A percentile compares a stretch with the other conserved stretches of the same genome.
Evolutionary conservation across 2,113 vertebrate species (phyloP).

Genomic region (Cervus canadensis): DNA sequence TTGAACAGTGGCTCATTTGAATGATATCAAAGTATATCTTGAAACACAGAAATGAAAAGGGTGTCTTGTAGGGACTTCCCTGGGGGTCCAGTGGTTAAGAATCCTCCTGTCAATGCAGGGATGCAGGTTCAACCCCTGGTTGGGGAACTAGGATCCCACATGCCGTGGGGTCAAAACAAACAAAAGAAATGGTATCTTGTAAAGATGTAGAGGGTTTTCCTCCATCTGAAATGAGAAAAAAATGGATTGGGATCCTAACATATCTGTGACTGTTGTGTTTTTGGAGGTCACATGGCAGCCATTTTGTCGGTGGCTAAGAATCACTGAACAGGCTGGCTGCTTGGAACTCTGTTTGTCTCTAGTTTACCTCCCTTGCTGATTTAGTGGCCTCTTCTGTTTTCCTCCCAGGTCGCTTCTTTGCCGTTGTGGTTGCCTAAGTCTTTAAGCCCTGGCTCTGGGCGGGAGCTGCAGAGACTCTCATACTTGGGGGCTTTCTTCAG

Average conservation of each 20-base stretch:
- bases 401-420: slow-evolving; percentile 87
- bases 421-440: slow-evolving; percentile 95
- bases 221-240: background rate
- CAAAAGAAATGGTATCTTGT: background rate
- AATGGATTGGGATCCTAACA: rapidly evolving
- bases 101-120: background rate
- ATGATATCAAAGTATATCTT: background rate
- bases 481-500: slow-evolving; percentile 95
- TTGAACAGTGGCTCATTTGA: background rate
- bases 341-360: rapidly evolving
- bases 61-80: background rate
- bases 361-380: rapidly evolving
- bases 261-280: background rate
- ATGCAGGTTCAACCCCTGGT: background rate
- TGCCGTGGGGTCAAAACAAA: background rate
- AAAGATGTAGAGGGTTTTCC: background rate
- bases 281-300: rapidly evolving
- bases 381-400: rapidly evolving
- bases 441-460: slow-evolving; percentile 92
- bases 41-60: background rate
- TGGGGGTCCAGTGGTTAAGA: background rate
- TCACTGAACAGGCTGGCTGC: background rate
- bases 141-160: background rate
- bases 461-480: slow-evolving; percentile 96
- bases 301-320: background rate